Evolutionary conservation across 2,113 vertebrate genomes (phyloP).

Genomic region (Epinephelus fuscoguttatus): DNA sequence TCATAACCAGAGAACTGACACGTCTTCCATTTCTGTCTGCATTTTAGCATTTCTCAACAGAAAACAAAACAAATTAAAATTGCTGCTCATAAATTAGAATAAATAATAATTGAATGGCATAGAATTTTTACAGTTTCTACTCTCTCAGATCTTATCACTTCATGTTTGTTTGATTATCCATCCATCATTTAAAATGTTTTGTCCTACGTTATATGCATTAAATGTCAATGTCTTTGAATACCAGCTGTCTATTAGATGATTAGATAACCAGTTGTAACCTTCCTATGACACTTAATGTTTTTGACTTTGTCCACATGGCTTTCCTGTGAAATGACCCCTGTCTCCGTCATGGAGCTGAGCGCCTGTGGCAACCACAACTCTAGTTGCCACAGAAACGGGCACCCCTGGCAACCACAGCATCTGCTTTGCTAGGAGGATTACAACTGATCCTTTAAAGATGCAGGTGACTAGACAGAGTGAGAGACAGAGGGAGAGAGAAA

Average conservation of each 20-base stretch:
- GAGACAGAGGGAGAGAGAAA: slow-evolving; percentile 18
- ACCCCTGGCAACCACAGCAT: slow-evolving; percentile 49
- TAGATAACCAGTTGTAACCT: not conserved
- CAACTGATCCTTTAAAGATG: slow-evolving; percentile 68
- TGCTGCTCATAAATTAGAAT: too few species aligned
- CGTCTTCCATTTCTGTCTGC: not conserved
- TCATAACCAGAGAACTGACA: not conserved
- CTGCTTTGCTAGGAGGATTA: slow-evolving; percentile 54
- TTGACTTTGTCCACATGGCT: not conserved
- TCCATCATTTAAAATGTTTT: not conserved
- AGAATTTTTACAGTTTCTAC: not conserved
- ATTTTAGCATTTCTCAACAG: not conserved
- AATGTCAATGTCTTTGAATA: not conserved
- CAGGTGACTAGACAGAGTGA: slow-evolving; percentile 68
- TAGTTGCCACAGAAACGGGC: slow-evolving; percentile 44
- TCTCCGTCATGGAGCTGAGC: not conserved
- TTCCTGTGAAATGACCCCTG: not conserved
- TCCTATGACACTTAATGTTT: not conserved
- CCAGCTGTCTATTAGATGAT: not conserved
- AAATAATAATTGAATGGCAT: too few species aligned
- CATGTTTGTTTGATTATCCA: not conserved
- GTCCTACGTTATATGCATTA: not conserved
- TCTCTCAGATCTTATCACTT: not conserved
- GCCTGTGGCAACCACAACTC: slow-evolving; percentile 49
- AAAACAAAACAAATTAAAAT: not conserved